Evolutionary conservation across 2,888 invertebrate genomes (phyloP), one percentile per base, ranked within the genome.

Genomic region (Cephalotes varians): DNA sequence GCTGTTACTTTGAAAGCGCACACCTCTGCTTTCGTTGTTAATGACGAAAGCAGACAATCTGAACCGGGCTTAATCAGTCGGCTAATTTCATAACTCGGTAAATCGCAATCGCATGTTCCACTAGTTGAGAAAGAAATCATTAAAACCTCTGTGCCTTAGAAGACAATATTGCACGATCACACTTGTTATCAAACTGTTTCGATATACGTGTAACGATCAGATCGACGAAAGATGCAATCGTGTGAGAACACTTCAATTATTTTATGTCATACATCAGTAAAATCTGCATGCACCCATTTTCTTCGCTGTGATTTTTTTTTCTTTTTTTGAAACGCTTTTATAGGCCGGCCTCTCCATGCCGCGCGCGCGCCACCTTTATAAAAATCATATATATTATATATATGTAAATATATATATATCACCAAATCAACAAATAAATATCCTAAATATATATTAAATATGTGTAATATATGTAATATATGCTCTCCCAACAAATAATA

Each of bases 351-450:
- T 83, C 58, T 67, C 71, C 69, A 64, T 69, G 62, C 67, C 76
- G 74, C 76, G 67, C 81, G 62, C 47, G 82, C 67, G 77, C 44
- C 25, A 47, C 85, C 82, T 85, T 88, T 90, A 91, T 90, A 90
- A 91, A 84, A 91, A 90, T 88, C 89, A 88, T 87, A 88, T 85
- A 86, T 90, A 56, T 49, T 74, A 72, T 85, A 69, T 83, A 49
- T 88, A 56, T 79, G 51, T 87, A 37, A 80, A 25, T 79, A 62
- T 84, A 86, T 87, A 87, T 87, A 89, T 91, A 92, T 92, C 93
- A 93, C 92, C 92, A 92, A 94, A 93, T 93, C 93, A 94, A 94
- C 93, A 94, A 94, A 94, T 94, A 94, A 94, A 94, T 94, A 94
- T 93, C 86, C 93, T 94, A 93, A 93, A 94, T 94, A 93, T 94